These are phyloP conservation scores for Drosophila sechellia DNA, from an alignment of 1,140 invertebrate species.

Conservation along the genomic window DNA sequence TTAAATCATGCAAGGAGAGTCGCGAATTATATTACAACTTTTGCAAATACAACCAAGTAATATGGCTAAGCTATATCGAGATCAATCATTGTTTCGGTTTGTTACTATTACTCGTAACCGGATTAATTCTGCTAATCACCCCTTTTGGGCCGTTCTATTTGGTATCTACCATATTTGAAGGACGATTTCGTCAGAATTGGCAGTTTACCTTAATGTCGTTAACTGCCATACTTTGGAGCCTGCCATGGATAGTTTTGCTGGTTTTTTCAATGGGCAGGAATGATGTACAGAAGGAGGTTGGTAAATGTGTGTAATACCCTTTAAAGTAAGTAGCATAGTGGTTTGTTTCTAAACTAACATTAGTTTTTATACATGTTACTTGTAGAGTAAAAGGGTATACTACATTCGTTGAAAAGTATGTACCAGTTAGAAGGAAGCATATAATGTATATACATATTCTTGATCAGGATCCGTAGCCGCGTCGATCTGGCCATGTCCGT, in stretches of 20 bases:
- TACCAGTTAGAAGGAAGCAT: no score
- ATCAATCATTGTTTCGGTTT: slow-evolving; percentile 15
- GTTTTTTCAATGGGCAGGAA: slow-evolving; percentile 17
- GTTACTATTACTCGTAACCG: slow-evolving; percentile 20
- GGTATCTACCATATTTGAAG: slow-evolving; percentile 27
- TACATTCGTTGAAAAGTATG: no score
- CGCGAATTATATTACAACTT: not conserved
- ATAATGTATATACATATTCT: no score
- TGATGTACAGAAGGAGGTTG: slow-evolving; percentile 30
- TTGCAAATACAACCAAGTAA: slow-evolving; percentile 13
- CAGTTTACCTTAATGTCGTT: slow-evolving; percentile 1
- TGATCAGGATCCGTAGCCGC: no score
- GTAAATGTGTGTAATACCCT: not conserved
- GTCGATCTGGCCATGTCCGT: no score
- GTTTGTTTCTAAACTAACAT: not conserved
- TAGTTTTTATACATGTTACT: no score
- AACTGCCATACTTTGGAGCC: slow-evolving; percentile 10
- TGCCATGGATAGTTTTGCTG: slow-evolving; percentile 20
- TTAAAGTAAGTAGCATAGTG: no score
- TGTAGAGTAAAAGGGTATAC: no score
- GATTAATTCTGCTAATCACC: slow-evolving; percentile 26
- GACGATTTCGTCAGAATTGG: slow-evolving; percentile 1
- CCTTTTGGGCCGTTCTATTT: slow-evolving; percentile 30
- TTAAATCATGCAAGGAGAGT: not conserved
- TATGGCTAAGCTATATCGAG: slow-evolving; percentile 9